These are phyloP conservation scores for Microplitis deprimator DNA, from an alignment of 2,888 invertebrate species.

Conservation along the genomic window DNA sequence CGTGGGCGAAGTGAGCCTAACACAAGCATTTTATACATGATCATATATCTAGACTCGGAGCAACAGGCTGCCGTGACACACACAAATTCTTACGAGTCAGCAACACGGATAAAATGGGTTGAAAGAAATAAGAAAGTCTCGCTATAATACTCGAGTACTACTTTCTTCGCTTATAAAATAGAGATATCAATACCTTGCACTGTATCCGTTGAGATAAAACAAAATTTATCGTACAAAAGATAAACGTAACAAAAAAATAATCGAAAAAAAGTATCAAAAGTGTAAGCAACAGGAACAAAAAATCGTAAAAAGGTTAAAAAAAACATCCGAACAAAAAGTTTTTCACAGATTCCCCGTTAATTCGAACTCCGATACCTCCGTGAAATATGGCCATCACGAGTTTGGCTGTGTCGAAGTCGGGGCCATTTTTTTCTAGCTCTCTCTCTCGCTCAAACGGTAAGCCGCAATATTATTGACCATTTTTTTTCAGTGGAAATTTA, in stretches of 20 bases:
- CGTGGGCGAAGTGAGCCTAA: constrained; percentile 4
- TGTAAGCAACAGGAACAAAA: not conserved
- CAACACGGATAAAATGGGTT: constrained; percentile 4
- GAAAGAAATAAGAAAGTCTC: constrained; percentile 11
- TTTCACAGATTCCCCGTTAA: constrained; percentile 39
- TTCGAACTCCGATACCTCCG: constrained; percentile 38
- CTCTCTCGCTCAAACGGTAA: not conserved
- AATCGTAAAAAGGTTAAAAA: not conserved
- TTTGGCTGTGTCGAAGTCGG: constrained; percentile 24
- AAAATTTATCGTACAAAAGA: constrained; percentile 14
- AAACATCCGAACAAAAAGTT: constrained; percentile 18
- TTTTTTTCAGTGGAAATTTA: not conserved
- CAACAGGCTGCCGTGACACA: constrained; percentile 66
- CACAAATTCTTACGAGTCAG: constrained; percentile 22
- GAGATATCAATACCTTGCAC: constrained; percentile 16
- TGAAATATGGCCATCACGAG: constrained; percentile 35
- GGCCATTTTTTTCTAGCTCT: constrained; percentile 26
- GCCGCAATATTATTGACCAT: constrained; percentile 39
- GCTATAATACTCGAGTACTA: constrained; percentile 1
- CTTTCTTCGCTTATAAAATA: constrained; percentile 9
- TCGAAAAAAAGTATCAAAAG: constrained; percentile 16
- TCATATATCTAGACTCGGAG: constrained; percentile 38
- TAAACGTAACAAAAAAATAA: constrained; percentile 5
- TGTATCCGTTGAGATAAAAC: constrained; percentile 7
- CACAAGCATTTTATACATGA: not conserved